Evolutionary conservation across 2,113 vertebrate genomes (phyloP).

Genomic region (Irena cyanogastra): DNA sequence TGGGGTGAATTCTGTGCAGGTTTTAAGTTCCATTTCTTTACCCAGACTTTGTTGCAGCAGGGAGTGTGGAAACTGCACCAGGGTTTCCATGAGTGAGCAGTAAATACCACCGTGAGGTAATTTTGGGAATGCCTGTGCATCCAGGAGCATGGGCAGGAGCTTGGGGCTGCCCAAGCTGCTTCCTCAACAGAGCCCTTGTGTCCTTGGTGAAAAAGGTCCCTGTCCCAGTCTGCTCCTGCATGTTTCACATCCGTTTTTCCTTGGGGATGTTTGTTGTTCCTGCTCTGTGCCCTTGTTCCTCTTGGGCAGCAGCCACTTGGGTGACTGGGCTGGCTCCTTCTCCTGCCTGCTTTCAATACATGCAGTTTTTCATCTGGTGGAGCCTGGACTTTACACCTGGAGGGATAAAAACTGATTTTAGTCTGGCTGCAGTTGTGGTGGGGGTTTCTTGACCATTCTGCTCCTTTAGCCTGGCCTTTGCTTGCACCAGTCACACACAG

Average conservation of each 20-base stretch:
- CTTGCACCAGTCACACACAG: accelerated
- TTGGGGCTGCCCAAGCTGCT: background rate
- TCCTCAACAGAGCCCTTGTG: background rate
- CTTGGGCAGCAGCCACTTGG: background rate
- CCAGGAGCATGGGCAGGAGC: background rate
- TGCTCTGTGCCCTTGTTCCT: background rate
- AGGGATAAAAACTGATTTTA: background rate
- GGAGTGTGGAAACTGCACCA: background rate
- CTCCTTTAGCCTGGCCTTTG: background rate
- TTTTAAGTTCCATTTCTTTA: background rate
- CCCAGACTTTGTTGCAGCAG: background rate
- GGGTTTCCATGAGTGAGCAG: background rate
- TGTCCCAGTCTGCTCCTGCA: background rate
- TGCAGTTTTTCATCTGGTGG: background rate
- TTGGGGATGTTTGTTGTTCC: background rate
- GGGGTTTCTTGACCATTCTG: background rate
- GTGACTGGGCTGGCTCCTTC: background rate
- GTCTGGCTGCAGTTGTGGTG: background rate
- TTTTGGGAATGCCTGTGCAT: background rate
- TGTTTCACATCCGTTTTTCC: background rate
- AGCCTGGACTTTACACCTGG: background rate
- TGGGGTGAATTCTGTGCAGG: background rate
- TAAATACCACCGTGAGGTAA: background rate
- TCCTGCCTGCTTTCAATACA: background rate
- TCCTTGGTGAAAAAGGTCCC: background rate